Evolutionary conservation across 1,140 invertebrate genomes (phyloP).

Genomic region (Mya arenaria): DNA sequence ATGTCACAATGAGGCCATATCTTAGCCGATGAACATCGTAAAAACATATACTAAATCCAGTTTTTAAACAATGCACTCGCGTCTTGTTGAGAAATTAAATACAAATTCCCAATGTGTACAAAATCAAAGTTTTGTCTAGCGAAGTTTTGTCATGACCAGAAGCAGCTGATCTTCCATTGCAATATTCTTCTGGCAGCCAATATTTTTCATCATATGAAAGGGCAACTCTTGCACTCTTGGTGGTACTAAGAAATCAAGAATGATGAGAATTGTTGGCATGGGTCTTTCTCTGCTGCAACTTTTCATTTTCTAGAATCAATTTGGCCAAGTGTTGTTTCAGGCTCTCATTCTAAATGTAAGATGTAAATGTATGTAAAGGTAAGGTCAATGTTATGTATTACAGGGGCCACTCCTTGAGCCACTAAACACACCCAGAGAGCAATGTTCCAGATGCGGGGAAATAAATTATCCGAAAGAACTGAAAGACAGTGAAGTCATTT

Average conservation of each 20-base stretch:
- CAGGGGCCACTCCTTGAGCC: too few species aligned
- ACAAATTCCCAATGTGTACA: conserved; percentile 12
- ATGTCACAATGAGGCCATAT: conserved; percentile 48
- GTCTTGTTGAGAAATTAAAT: conserved; percentile 17
- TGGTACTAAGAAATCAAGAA: conserved; percentile 36
- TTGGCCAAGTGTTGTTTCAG: too few species aligned
- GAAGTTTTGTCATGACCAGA: not conserved
- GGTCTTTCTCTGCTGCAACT: too few species aligned
- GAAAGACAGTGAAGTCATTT: too few species aligned
- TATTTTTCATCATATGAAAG: not conserved
- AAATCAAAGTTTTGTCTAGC: conserved; percentile 31
- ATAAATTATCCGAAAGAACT: too few species aligned
- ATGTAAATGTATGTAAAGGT: too few species aligned
- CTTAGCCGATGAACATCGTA: conserved; percentile 31
- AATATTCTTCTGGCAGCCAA: not conserved
- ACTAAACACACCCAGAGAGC: too few species aligned
- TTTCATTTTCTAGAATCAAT: too few species aligned
- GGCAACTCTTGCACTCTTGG: not conserved
- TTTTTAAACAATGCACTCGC: conserved; percentile 16
- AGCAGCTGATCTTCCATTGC: conserved; percentile 27
- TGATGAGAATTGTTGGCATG: too few species aligned
- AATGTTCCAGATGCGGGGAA: too few species aligned
- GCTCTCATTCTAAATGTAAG: too few species aligned
- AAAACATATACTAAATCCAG: conserved; percentile 58
- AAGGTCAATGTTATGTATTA: too few species aligned